Base-by-base conservation (phyloP, 1,140 invertebrate genomes). In the Diuraphis noxia region DNA sequence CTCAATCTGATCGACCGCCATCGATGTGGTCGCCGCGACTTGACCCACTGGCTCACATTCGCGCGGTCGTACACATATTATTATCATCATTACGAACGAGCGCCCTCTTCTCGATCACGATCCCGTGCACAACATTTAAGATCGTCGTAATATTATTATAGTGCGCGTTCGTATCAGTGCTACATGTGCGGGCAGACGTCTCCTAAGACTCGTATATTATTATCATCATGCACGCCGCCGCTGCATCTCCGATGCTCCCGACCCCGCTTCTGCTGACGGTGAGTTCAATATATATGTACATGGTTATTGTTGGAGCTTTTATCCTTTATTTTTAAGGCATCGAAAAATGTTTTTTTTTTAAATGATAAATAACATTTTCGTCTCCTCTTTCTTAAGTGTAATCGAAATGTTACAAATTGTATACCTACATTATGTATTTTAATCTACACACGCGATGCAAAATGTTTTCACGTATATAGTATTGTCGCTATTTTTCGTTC, bases 21-120 rank as follows among this genome's bases (percentile, higher is more conserved):
- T 81, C 79, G 79, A 81, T 38, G 36, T 7, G 6, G 77, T 36
- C 77, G 36, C 38, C 84, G 43, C 41, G 41, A n/a, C n/a, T 72
- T 85, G 84, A 85, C 84, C 84, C 41, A 85, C 84, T 85, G 84
- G 84, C 84, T 85, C 84, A 85, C 41, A 85, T 85, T 85, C 84
- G n/a, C 25, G 25, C 40, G 38, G 23, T 30, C 25, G 21, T 13
- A 40, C 30, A 36, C 56, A n/a, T 49, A 21, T 49, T 21, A 49
- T 49, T 49, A 49, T 43, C n/a, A n/a, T 72, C 2, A 79, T 38
- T 36, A 81, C 38, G 38, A 81, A 81, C 21, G 79, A 36, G 79
- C 79, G 79, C 79, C 79, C 36, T 81, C 79, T 81, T 81, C 79
- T 81, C 38, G 34, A 38, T 38, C 79, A 9, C 79, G 21, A 81